Conservation (phyloP, 2,113 vertebrate species). For the Ciconia stormi region DNA sequence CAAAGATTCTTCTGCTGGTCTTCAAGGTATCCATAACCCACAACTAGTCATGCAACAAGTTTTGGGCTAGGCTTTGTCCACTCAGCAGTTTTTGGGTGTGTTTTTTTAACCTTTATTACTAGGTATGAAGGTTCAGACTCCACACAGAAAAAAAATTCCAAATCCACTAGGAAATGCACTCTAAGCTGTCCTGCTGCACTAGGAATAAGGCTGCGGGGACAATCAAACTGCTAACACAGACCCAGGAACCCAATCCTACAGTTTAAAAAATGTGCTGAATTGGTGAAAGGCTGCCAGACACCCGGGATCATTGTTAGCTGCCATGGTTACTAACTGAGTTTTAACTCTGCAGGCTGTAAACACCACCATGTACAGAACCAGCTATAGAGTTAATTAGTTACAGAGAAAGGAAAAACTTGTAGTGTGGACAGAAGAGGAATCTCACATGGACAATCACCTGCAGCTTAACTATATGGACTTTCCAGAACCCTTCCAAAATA, state of each 20-base stretch:
- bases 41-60: not conserved
- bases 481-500: not conserved
- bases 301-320: not conserved
- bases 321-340: not conserved
- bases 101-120: not conserved
- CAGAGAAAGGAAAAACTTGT: not conserved
- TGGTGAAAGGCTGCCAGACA: constrained; percentile 42
- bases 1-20: not conserved
- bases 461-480: not conserved
- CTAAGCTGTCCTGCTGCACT: constrained; percentile 8
- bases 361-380: not conserved
- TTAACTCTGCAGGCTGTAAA: constrained; percentile 1
- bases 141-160: not conserved
- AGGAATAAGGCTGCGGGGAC: not conserved
- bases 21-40: not conserved
- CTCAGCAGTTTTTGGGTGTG: not conserved
- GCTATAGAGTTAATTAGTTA: not conserved
- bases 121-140: not conserved
- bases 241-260: constrained; percentile 18
- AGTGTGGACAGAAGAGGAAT: not conserved
- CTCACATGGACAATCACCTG: not conserved
- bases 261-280: constrained; percentile 33
- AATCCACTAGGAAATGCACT: not conserved
- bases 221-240: constrained; percentile 56
- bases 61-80: not conserved